Evolutionary conservation across 2,113 vertebrate genomes (phyloP).

Genomic region (Thinocorus orbignyianus): DNA sequence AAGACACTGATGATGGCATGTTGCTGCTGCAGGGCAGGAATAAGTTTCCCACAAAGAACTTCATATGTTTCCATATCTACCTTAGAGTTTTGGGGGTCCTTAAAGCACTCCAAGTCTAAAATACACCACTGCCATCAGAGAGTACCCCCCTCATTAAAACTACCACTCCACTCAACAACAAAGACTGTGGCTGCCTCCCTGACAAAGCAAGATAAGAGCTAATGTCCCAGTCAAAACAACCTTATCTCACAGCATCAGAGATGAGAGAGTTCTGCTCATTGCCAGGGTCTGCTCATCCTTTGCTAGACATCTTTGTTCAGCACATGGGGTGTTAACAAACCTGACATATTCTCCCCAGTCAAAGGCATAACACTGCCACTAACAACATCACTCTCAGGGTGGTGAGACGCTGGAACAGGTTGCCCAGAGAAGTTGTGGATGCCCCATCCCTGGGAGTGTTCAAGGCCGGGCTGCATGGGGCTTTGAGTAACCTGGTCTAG

Average conservation of each 20-base stretch:
- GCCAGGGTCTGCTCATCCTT: background rate
- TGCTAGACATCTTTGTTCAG: background rate
- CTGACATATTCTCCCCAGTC: background rate
- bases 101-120: background rate
- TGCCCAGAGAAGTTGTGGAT: too few species aligned
- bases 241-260: background rate
- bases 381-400: background rate
- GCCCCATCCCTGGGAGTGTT: too few species aligned
- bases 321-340: background rate
- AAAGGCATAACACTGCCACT: background rate
- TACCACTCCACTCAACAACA: background rate
- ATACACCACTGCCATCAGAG: background rate
- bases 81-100: background rate
- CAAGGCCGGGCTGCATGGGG: too few species aligned
- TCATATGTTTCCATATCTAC: rapidly evolving
- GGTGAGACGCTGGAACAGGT: too few species aligned
- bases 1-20: background rate
- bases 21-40: background rate
- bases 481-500: too few species aligned
- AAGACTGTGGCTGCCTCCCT: background rate
- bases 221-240: background rate
- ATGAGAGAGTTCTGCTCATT: background rate
- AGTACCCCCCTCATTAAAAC: background rate
- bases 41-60: background rate
- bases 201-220: background rate